Percentiles rank a stretch among this genome's conserved stretches.
These are phyloP conservation scores for Alectura lathami DNA, from an alignment of 2,113 vertebrate genomes.

Conservation along the genomic window DNA sequence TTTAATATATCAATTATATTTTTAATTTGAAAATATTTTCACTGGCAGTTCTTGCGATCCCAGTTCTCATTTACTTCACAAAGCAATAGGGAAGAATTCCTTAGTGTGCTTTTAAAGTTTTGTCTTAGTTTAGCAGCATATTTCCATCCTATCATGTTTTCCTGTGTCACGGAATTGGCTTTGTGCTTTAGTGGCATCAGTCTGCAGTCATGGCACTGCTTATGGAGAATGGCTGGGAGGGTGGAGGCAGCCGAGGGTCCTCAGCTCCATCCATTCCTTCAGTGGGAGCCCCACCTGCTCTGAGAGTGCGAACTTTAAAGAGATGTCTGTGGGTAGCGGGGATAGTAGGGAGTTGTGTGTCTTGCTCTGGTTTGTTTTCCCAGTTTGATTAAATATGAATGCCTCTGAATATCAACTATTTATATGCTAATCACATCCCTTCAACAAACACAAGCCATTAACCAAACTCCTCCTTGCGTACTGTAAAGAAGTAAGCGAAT, in stretches of 20 bases:
- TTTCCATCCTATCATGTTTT: neutral
- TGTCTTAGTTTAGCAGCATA: neutral
- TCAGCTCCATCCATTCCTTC: neutral
- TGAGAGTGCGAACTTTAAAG: neutral
- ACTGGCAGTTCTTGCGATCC: neutral
- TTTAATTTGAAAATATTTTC: neutral
- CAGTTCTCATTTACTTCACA: neutral
- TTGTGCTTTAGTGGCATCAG: neutral
- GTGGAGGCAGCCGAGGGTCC: no score
- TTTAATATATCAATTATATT: neutral
- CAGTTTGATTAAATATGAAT: neutral
- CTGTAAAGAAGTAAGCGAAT: neutral
- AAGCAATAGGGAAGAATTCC: neutral
- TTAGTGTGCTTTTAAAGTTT: neutral
- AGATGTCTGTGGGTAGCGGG: neutral
- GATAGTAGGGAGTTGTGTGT: neutral
- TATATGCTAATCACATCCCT: neutral
- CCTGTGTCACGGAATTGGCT: neutral
- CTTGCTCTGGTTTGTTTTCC: neutral
- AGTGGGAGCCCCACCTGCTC: neutral
- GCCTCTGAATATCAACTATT: neutral
- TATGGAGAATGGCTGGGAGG: neutral
- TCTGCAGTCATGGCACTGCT: neutral
- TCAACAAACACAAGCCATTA: neutral
- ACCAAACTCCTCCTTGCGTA: neutral